Base-by-base conservation (phyloP, 2,113 vertebrate genomes). In the Odontesthes bonariensis region DNA sequence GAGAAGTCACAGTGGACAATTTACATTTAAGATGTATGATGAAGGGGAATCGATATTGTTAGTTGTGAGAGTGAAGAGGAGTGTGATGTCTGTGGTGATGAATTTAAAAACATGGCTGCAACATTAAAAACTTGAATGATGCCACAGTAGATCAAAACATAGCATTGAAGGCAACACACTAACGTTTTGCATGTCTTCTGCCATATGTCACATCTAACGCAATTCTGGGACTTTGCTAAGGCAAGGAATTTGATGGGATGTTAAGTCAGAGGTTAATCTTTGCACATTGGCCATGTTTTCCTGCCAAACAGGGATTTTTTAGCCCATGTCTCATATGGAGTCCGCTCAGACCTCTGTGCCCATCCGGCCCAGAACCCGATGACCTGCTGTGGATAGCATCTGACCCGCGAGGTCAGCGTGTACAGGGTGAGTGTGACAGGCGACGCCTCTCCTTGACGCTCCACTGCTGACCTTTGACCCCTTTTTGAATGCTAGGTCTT, bases 201-300 rank as follows among this genome's bases (percentile, higher is more conserved):
- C 63, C 32, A 40, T 86, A 69, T 22, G 73, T 84, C 71, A 81
- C 49, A 20, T 52, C 62, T 38, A 73, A 62, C 64, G 85, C 76
- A 79, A 71, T 44, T 88, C 73, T 76, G 60, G 19, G 23, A 75
- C 75, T 75, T 81, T 53, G 54, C 49, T 72, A 73, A 76, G 62
- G 44, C 69, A 35, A 33, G 56, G 8, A 61, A 52, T 65, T 35
- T 69, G 81, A 85, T 74, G 74, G 79, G 40, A 67, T 85, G 86
- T 84, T 76, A 74, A 85, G 75, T 78, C 77, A 75, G 70, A 86
- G 83, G 86, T 89, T 85, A 83, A 87, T 89, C 79, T 87, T 81
- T 82, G 72, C 85, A 83, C 85, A 51, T 42, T 35, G 78, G 73
- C 79, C 63, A 65, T 80, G 85, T 85, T 85, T 87, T 76, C 46